Base-by-base conservation (phyloP, 2,797 vertebrate species). In the Poeciliopsis turneri region DNA sequence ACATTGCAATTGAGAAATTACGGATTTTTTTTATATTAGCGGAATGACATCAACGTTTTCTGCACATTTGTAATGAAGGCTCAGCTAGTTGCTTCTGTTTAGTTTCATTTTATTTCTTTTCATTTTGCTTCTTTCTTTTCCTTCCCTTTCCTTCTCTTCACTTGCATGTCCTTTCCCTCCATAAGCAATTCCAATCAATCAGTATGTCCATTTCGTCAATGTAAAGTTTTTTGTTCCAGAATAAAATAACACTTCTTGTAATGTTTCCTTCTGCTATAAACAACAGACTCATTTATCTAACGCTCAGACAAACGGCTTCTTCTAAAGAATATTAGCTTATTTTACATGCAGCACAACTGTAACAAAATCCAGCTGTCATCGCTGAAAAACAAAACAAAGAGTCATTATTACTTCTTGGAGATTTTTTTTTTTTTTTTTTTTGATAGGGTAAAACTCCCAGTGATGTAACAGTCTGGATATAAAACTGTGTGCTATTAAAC, bases 391-490 rank as follows among this genome's bases (percentile, higher is more conserved):
- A 53, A 53, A 53, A 53, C 49, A 64, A 36, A 33, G 30, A 33
- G 61, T 53, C 53, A 12, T 55, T 55, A 55, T 55, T 55, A n/a
- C 25, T n/a, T 55, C 25, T 57, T 57, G n/a, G 57, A 64, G 16
- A 81, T 72, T 53, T 51, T 41, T 39, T 39, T 39, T 6, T 6
- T 1, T n/a, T n/a, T 36, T 46, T 45, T 33, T 78, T 82, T 23
- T 77, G 46, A 70, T 53, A 4, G 23, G 36, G 39, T 69, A 41
- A 76, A 86, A 69, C 78, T 41, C 41, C 47, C 33, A 75, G 75
- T 86, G 78, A 81, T 77, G 61, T 82, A 86, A 84, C 79, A 70
- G 72, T 82, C 85, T 83, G 84, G 53, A 77, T 79, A 76, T 74
- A 18, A 49, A 49, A 80, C 45, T 78, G n/a, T 70, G 76, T 33